Evolutionary conservation across 2,113 vertebrate species (phyloP), one percentile per base, ranked within the genome.

Genomic region (Lasiurus cinereus): DNA sequence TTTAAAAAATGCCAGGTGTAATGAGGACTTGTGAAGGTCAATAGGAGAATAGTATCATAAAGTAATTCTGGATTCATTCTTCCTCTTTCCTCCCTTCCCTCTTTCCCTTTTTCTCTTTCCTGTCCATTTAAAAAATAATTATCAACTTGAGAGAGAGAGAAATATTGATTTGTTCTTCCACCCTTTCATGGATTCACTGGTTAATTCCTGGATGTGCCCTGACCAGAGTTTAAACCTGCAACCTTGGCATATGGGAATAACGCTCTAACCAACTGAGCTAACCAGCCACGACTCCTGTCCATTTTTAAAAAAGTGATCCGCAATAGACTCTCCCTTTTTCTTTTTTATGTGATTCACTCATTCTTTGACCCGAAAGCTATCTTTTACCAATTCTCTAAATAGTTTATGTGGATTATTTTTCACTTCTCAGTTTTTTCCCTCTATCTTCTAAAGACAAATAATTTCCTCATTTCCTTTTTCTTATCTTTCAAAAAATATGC

Each of bases 1-100:
- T 66, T 69, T 5, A 43, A 73, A 56, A 36, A 14, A 46, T 85
- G 78, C 9, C 48, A 54, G 5, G 31, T 67, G 3, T 74, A 48
- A 92, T 83, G 54, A 87, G 33, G 31, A 73, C 48, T 85, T 78
- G 43, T 56, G 66, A 93, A 54, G 39, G 54, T 14, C 36, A 94
- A 54, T 43, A 83, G 66, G 33, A 90, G 43, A 90, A 69, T 36
- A 31, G 29, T 36, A 8, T 27, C 10, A 36, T 87, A 46, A 16
- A 77, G 89, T 67, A 15, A 79, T 94, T 83, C 54, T 62, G 36
- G 13, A 59, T 56, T 86, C 6, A 6, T 24, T 92, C 66, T 56
- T 92, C 67, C 90, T 76, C 29, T 88, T 21, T 52, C 15, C 39
- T n/a, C 39, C 50, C 29, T 59, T 67, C 33, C 12, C 9, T 15